Evolutionary conservation across 2,888 invertebrate genomes (phyloP).

Genomic region (Stenodema calcarata): DNA sequence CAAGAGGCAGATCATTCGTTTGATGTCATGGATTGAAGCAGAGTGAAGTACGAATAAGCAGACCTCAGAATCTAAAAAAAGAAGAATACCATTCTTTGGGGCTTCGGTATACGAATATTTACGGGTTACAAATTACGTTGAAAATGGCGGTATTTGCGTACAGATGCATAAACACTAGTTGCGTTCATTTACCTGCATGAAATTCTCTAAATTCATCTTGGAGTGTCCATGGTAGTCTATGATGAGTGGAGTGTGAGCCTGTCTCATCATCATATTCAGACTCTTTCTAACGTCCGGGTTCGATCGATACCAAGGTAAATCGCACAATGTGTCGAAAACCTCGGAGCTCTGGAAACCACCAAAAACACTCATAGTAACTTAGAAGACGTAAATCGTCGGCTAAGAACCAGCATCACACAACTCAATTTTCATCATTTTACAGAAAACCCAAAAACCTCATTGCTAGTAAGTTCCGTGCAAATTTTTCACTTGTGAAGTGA

Average conservation of each 20-base stretch:
- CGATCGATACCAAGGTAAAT: constrained; percentile 14
- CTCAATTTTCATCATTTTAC: too few relatives aligned
- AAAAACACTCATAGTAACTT: too few relatives aligned
- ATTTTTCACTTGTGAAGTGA: too few relatives aligned
- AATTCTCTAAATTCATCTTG: constrained; percentile 22
- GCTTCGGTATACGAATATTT: too few relatives aligned
- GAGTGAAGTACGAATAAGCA: constrained; percentile 43
- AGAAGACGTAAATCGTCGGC: too few relatives aligned
- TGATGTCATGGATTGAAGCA: constrained; percentile 28
- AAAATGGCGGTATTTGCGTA: too few relatives aligned
- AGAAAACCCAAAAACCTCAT: too few relatives aligned
- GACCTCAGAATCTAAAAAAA: constrained; percentile 30
- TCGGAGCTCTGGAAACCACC: constrained; percentile 28
- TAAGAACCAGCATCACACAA: too few relatives aligned
- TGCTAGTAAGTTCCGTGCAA: too few relatives aligned
- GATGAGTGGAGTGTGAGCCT: constrained; percentile 31
- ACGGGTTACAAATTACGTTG: too few relatives aligned
- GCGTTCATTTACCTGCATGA: constrained; percentile 39
- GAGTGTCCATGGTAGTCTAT: constrained; percentile 10
- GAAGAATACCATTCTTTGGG: neutral
- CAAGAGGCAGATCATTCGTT: neutral
- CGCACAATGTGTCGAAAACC: neutral
- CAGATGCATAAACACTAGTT: too few relatives aligned
- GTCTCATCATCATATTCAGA: constrained; percentile 26
- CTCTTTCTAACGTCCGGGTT: neutral